Evolutionary conservation across 92 coral and sea anemone species (phyloP).

Genomic region (Actinostola sp.): DNA sequence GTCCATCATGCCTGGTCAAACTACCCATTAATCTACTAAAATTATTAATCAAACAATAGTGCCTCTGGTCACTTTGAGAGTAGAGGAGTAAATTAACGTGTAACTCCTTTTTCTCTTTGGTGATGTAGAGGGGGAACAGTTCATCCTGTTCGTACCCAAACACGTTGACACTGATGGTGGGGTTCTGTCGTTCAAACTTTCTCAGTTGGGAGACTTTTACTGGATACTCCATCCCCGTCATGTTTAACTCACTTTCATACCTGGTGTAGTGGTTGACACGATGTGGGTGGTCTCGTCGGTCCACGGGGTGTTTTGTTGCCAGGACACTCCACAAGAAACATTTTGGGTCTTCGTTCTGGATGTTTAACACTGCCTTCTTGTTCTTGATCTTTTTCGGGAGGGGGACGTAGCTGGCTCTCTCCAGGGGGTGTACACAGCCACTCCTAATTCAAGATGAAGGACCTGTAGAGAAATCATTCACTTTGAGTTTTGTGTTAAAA

Average conservation of each 20-base stretch:
- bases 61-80: conserved; percentile 8
- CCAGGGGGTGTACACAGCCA: conserved; percentile 44
- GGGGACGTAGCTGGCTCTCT: conserved; percentile 43
- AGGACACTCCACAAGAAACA: conserved; percentile 32
- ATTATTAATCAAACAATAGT: conserved; percentile 40
- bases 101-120: not conserved
- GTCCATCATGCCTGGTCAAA: conserved; percentile 12
- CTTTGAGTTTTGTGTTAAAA: too few relatives aligned
- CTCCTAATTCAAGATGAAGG: conserved; percentile 32
- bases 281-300: not conserved
- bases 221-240: conserved; percentile 19
- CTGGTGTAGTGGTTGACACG: conserved; percentile 26
- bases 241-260: conserved; percentile 31
- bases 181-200: conserved; percentile 38
- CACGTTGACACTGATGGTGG: conserved; percentile 14
- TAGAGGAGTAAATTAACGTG: conserved; percentile 42
- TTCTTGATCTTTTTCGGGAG: conserved; percentile 36
- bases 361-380: conserved; percentile 58
- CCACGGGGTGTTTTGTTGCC: conserved; percentile 38
- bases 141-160: conserved; percentile 40
- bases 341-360: conserved; percentile 43
- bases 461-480: too few relatives aligned
- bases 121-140: conserved; percentile 35
- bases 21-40: conserved; percentile 16
- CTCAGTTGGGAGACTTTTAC: conserved; percentile 6